phyloP scores from a whole-genome alignment of 2,797 vertebrate genomes.

The Carapus acus region DNA sequence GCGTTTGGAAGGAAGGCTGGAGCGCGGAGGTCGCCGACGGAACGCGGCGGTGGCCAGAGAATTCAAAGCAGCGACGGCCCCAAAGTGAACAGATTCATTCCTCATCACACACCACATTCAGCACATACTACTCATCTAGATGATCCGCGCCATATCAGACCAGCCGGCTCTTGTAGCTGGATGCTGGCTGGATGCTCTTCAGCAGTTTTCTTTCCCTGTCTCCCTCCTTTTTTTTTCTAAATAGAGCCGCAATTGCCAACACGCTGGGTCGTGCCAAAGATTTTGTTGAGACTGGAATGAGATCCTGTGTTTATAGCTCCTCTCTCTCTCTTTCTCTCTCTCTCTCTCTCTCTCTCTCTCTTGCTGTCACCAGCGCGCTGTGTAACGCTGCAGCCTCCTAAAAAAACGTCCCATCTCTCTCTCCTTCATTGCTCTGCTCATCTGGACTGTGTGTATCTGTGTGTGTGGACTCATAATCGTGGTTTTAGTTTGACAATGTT shows the following conservation, averaged over 20 bases:
- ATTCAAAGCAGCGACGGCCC: slow-evolving; percentile 32
- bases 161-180: slow-evolving; percentile 39
- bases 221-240: slow-evolving; percentile 42
- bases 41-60: slow-evolving; percentile 36
- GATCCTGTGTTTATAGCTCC: slow-evolving; percentile 57
- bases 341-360: too few species aligned
- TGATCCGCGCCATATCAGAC: slow-evolving; percentile 46
- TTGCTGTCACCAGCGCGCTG: slow-evolving; percentile 21
- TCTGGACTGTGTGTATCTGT: slow-evolving; percentile 17
- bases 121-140: slow-evolving; percentile 3
- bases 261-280: slow-evolving; percentile 46
- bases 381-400: slow-evolving; percentile 21
- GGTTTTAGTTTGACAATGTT: not conserved
- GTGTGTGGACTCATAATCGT: not conserved
- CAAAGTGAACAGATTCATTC: slow-evolving; percentile 48
- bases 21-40: slow-evolving; percentile 41
- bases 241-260: slow-evolving; percentile 47
- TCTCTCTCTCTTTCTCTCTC: too few species aligned
- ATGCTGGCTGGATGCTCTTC: slow-evolving; percentile 39
- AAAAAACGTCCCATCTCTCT: slow-evolving; percentile 1
- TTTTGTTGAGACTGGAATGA: slow-evolving; percentile 64
- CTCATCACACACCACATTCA: not conserved
- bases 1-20: slow-evolving; percentile 48
- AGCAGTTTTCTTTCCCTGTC: slow-evolving; percentile 27
- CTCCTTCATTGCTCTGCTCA: slow-evolving; percentile 18